Percentiles rank a stretch among this genome's conserved stretches.
These are phyloP conservation scores for Anthopleura sola DNA, from an alignment of 64 coral and sea anemone genomes.

Conservation along the genomic window DNA sequence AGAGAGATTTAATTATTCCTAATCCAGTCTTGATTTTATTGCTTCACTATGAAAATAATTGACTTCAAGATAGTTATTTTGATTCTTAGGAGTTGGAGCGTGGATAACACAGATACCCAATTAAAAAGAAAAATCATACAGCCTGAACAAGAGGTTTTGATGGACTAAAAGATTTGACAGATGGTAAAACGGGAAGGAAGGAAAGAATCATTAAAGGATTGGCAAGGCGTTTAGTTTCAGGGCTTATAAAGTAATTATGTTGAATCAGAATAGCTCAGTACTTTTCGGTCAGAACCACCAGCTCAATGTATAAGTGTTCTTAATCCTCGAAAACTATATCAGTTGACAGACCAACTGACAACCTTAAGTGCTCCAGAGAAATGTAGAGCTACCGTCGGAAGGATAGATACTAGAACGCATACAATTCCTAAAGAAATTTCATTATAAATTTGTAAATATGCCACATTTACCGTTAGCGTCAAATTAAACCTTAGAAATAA, in stretches of 20 bases:
- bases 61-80: background rate
- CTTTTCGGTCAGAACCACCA: background rate
- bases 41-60: background rate
- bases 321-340: constrained; percentile 1
- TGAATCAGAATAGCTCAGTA: background rate
- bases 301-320: background rate
- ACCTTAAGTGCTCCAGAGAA: background rate
- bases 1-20: background rate
- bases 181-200: background rate
- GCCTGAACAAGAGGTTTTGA: background rate
- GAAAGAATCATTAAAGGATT: background rate
- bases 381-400: background rate
- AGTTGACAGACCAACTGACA: constrained; percentile 8
- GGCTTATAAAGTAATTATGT: background rate
- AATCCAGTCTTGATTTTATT: background rate
- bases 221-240: background rate
- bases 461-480: background rate
- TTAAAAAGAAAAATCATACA: background rate
- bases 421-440: background rate
- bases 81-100: background rate
- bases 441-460: background rate
- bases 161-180: background rate
- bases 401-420: background rate
- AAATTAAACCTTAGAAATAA: background rate
- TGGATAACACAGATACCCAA: background rate